phyloP scores from a whole-genome alignment of 2,888 invertebrate genomes.

The Diplolepis rosae region DNA sequence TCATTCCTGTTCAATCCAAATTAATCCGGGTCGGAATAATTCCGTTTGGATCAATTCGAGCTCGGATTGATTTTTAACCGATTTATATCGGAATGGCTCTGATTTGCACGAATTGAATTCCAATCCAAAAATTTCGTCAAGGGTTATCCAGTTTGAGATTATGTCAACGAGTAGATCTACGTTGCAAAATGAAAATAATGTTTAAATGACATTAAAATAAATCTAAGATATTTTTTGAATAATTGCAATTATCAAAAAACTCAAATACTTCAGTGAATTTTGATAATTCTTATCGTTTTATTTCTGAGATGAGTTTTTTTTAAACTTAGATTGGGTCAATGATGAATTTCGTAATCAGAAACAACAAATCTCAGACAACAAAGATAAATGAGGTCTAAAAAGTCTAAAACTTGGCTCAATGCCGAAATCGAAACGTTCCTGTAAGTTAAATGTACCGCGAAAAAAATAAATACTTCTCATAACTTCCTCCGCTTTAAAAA shows the following conservation, averaged over 20 bases:
- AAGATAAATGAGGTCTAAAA: not conserved
- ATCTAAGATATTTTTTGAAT: too few relatives aligned
- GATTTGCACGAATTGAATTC: too few relatives aligned
- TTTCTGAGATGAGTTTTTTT: not conserved
- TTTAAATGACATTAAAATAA: too few relatives aligned
- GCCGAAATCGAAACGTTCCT: constrained; percentile 32
- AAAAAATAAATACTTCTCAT: constrained; percentile 17
- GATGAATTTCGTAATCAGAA: constrained; percentile 18
- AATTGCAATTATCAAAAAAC: not conserved
- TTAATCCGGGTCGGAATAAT: too few relatives aligned
- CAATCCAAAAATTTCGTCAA: too few relatives aligned
- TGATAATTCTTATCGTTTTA: not conserved
- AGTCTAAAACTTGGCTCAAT: constrained; percentile 36
- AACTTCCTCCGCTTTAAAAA: not conserved
- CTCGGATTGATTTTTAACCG: too few relatives aligned
- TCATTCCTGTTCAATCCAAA: too few relatives aligned
- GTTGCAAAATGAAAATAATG: too few relatives aligned
- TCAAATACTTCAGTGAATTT: not conserved
- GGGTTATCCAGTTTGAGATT: too few relatives aligned
- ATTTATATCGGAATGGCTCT: too few relatives aligned
- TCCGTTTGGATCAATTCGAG: too few relatives aligned
- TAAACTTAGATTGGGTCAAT: constrained; percentile 15
- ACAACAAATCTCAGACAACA: constrained; percentile 8
- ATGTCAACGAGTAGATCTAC: too few relatives aligned
- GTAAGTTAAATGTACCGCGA: constrained; percentile 31